A percentile compares a stretch with the other conserved stretches of the same genome.
Conservation (phyloP, 2,797 vertebrate genomes). For the Poecilia velifera region DNA sequence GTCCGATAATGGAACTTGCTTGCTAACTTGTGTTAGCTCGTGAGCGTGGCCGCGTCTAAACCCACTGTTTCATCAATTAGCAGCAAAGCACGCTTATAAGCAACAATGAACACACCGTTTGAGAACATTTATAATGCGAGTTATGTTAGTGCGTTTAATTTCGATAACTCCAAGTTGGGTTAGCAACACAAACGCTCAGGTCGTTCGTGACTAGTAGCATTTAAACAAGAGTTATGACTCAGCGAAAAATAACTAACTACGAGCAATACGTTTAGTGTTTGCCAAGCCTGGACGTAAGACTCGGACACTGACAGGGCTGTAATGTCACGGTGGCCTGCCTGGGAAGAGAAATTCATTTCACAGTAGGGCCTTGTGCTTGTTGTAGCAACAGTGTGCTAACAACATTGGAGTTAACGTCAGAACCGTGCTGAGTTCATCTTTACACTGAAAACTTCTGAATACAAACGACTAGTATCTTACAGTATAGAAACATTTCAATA, state of each 20-base stretch:
- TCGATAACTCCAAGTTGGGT: neutral
- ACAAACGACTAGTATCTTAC: neutral
- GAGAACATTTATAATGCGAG: neutral
- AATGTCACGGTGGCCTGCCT: conserved; percentile 19
- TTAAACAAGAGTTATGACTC: too few relatives aligned
- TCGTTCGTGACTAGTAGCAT: neutral
- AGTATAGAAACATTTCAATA: neutral
- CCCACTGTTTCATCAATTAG: neutral
- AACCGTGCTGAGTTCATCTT: neutral
- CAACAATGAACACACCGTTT: neutral
- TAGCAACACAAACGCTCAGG: neutral
- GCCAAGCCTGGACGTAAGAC: rapidly evolving
- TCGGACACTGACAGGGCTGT: neutral
- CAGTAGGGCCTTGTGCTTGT: conserved; percentile 53
- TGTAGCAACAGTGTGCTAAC: conserved; percentile 41
- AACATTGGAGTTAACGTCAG: neutral
- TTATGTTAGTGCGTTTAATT: neutral
- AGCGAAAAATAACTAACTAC: neutral
- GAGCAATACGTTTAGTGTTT: neutral
- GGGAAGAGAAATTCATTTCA: conserved; percentile 13
- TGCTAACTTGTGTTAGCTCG: neutral
- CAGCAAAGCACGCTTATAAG: neutral
- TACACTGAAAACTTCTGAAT: neutral
- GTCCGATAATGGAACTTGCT: conserved; percentile 35
- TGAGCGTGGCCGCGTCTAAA: neutral